These are phyloP conservation scores for Valencia hispanica DNA, from an alignment of 2,797 vertebrate species.

Conservation along the genomic window DNA sequence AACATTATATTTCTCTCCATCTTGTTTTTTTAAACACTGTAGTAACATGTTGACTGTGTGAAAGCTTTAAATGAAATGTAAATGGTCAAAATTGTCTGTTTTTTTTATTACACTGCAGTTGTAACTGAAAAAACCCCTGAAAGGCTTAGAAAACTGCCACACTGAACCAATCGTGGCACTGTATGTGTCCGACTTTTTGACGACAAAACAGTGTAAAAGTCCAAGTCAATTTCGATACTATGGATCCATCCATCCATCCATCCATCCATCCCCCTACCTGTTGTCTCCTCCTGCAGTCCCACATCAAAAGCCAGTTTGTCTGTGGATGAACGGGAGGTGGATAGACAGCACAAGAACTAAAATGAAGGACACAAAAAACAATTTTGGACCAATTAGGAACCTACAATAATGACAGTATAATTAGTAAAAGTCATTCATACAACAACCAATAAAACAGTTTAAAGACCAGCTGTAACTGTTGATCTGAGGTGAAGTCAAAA, in stretches of 20 bases:
- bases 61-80: neutral
- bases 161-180: neutral
- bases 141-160: neutral
- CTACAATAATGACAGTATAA: neutral
- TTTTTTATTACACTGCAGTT: neutral
- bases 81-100: neutral
- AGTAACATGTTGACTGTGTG: no score
- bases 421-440: neutral
- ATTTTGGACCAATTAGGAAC: neutral
- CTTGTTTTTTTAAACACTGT: neutral
- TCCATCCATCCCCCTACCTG: constrained; percentile 77
- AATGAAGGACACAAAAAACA: constrained; percentile 32
- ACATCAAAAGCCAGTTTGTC: constrained; percentile 97
- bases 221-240: neutral
- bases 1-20: no score
- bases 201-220: neutral
- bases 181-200: neutral
- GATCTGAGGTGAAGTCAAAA: neutral
- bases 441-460: neutral
- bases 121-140: neutral
- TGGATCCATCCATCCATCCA: neutral
- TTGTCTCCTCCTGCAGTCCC: constrained; percentile 92
- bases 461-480: neutral
- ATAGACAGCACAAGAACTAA: constrained; percentile 94
- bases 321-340: constrained; percentile 93